Evolutionary conservation across 2,113 vertebrate genomes (phyloP).

Genomic region (Microtus ochrogaster): DNA sequence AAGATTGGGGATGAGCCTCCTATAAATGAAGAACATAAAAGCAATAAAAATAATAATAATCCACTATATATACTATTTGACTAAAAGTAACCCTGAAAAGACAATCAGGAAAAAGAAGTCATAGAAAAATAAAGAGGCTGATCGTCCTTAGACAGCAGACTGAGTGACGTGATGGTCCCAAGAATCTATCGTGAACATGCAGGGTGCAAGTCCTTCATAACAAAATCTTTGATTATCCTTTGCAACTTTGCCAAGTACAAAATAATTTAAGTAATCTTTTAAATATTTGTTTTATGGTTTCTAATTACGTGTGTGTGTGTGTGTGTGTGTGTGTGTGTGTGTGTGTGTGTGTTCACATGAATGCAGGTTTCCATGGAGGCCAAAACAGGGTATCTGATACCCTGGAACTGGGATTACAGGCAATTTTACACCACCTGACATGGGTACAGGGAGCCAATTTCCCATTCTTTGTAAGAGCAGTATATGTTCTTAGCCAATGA

Average conservation of each 20-base stretch:
- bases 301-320: not conserved
- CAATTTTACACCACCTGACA: not conserved
- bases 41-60: not conserved
- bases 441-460: not conserved
- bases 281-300: not conserved
- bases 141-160: not conserved
- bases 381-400: not conserved
- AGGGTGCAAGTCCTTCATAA: not conserved
- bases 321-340: not conserved
- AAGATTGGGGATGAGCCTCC: not conserved
- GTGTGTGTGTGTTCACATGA: not conserved
- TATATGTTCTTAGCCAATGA: not conserved
- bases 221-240: not conserved
- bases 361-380: not conserved
- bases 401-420: no score
- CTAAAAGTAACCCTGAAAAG: not conserved
- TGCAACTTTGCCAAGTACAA: not conserved
- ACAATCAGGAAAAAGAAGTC: not conserved
- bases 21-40: not conserved
- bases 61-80: not conserved
- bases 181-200: not conserved
- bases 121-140: not conserved
- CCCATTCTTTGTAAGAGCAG: not conserved
- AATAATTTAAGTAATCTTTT: not conserved
- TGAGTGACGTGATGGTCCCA: not conserved